Percentiles rank a stretch among this genome's conserved stretches.
Conservation (phyloP, 1,140 invertebrate species). For the Drosophila triauraria region DNA sequence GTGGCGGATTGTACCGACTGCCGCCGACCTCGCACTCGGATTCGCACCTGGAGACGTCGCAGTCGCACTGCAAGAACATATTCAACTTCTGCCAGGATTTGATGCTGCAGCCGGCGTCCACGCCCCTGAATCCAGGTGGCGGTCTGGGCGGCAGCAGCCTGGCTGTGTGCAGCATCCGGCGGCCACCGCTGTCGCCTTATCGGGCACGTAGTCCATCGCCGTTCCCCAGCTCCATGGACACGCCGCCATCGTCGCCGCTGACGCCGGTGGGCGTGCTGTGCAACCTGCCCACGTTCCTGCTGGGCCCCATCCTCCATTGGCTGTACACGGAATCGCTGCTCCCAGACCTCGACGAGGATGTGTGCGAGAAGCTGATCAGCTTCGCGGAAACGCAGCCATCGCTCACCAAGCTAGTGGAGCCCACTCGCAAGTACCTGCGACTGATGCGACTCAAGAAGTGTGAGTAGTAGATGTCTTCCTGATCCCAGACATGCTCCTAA, state of each 20-base stretch:
- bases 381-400: slow-evolving; percentile 85
- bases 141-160: slow-evolving; percentile 7
- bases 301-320: slow-evolving; percentile 88
- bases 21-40: slow-evolving; percentile 73
- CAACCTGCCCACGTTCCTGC: slow-evolving; percentile 86
- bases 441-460: slow-evolving; percentile 88
- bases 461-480: slow-evolving; percentile 78
- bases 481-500: neutral
- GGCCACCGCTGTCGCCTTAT: slow-evolving; percentile 77
- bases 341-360: slow-evolving; percentile 86
- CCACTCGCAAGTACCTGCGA: slow-evolving; percentile 88
- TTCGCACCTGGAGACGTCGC: slow-evolving; percentile 69
- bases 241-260: slow-evolving; percentile 79
- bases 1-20: slow-evolving; percentile 44
- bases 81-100: slow-evolving; percentile 81
- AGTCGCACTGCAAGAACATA: slow-evolving; percentile 72
- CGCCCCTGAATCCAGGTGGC: slow-evolving; percentile 12
- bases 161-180: slow-evolving; percentile 60
- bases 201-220: slow-evolving; percentile 75
- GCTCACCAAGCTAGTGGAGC: slow-evolving; percentile 86
- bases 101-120: slow-evolving; percentile 58
- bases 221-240: slow-evolving; percentile 75
- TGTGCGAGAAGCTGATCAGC: slow-evolving; percentile 87
- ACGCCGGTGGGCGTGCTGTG: slow-evolving; percentile 76
- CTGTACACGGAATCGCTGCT: slow-evolving; percentile 88